These are phyloP conservation scores for Rhea americana DNA, from an alignment of 2,113 vertebrate species.

Conservation along the genomic window DNA sequence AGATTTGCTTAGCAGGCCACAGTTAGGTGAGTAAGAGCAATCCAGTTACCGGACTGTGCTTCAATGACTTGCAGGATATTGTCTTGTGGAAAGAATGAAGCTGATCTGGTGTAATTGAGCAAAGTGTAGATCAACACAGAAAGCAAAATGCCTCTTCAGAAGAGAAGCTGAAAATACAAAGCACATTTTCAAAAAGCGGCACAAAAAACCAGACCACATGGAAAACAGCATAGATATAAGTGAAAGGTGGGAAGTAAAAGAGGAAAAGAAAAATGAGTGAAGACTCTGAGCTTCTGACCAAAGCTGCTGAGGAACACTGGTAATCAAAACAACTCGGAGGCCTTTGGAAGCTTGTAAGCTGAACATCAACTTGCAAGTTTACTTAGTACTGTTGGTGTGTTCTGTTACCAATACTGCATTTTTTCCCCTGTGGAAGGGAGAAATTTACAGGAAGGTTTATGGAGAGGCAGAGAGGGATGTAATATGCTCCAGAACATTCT, in stretches of 20 bases:
- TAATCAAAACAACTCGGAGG: rapidly evolving
- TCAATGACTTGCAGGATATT: background rate
- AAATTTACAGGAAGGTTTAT: background rate
- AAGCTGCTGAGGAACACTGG: background rate
- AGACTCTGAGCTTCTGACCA: background rate
- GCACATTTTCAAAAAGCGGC: background rate
- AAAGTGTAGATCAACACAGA: background rate
- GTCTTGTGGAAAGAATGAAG: background rate
- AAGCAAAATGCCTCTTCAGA: background rate
- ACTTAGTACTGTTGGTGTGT: background rate
- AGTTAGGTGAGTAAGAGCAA: background rate
- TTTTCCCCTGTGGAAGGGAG: background rate
- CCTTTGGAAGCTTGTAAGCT: background rate
- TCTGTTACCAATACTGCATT: background rate
- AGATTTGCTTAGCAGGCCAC: background rate
- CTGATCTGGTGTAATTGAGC: background rate
- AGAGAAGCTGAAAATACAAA: background rate
- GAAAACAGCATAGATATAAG: background rate
- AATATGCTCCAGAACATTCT: background rate
- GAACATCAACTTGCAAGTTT: background rate
- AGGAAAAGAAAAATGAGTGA: background rate
- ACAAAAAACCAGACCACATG: background rate
- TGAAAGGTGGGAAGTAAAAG: background rate
- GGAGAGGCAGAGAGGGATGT: background rate
- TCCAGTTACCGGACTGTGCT: background rate